These are phyloP conservation scores for Physeter macrocephalus DNA, from an alignment of 2,113 vertebrate species.

Conservation along the genomic window DNA sequence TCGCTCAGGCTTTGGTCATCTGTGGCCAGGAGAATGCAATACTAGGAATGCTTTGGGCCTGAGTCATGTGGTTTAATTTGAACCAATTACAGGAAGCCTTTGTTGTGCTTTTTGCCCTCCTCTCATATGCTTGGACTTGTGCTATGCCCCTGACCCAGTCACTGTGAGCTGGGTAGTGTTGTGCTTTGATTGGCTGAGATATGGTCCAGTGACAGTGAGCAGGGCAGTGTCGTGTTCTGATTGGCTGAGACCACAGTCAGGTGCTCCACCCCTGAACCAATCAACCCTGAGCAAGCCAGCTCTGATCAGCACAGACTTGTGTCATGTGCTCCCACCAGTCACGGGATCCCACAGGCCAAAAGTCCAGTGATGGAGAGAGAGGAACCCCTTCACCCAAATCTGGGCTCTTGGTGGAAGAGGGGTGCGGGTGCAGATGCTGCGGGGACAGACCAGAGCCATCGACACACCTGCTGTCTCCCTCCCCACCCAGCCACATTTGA, in stretches of 20 bases:
- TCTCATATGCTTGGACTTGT: background rate
- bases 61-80: background rate
- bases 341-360: background rate
- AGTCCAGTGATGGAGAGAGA: background rate
- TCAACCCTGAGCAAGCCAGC: background rate
- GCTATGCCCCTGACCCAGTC: background rate
- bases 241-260: background rate
- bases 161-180: background rate
- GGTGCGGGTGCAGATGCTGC: background rate
- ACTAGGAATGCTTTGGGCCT: background rate
- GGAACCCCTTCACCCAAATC: background rate
- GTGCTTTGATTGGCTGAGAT: constrained; percentile 6
- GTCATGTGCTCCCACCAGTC: background rate
- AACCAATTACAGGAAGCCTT: background rate
- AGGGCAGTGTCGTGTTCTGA: background rate
- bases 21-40: background rate
- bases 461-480: background rate
- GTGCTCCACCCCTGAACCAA: background rate
- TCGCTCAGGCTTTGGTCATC: background rate
- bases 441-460: background rate
- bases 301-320: background rate
- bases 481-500: background rate
- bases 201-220: background rate
- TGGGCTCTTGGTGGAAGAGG: background rate
- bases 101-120: background rate